Evolutionary conservation across 2,888 invertebrate genomes (phyloP).

Genomic region (Ametastegia equiseti): DNA sequence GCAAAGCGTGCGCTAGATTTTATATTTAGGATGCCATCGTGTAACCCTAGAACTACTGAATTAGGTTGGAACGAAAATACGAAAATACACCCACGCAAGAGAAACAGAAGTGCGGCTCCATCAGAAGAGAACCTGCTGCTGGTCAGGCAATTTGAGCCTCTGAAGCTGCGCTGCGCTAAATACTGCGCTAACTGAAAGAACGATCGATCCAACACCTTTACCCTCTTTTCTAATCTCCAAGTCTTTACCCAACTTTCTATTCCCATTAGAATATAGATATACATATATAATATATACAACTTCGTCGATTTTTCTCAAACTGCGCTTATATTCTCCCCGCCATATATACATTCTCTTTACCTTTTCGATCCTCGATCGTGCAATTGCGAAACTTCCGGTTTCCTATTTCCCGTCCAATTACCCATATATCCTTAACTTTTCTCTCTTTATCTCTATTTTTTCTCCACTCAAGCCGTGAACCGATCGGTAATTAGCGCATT

Average conservation of each 20-base stretch:
- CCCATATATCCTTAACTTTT: not conserved
- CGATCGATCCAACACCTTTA: slow-evolving; percentile 19
- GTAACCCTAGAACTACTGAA: slow-evolving; percentile 74
- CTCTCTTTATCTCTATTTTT: not conserved
- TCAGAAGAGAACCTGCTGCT: not conserved
- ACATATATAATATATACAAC: too few relatives aligned
- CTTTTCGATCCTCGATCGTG: not conserved
- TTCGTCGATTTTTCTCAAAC: slow-evolving; percentile 17
- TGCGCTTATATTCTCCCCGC: too few relatives aligned
- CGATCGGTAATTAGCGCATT: slow-evolving; percentile 1
- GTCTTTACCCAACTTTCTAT: slow-evolving; percentile 21
- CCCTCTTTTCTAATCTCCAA: not conserved
- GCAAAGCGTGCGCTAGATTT: slow-evolving; percentile 71
- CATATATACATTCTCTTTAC: slow-evolving; percentile 1
- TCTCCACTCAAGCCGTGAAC: not conserved
- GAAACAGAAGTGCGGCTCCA: slow-evolving; percentile 32
- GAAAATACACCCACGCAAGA: slow-evolving; percentile 63
- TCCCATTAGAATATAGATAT: slow-evolving; percentile 35
- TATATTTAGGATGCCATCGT: slow-evolving; percentile 72
- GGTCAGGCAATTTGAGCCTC: not conserved
- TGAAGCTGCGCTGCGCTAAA: not conserved
- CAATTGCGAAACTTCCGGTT: slow-evolving; percentile 37
- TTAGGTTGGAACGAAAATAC: slow-evolving; percentile 74
- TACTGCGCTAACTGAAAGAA: not conserved
- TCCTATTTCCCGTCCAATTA: slow-evolving; percentile 36